Conservation (phyloP, 2,113 vertebrate species). For the Acrocephalus kingi region DNA sequence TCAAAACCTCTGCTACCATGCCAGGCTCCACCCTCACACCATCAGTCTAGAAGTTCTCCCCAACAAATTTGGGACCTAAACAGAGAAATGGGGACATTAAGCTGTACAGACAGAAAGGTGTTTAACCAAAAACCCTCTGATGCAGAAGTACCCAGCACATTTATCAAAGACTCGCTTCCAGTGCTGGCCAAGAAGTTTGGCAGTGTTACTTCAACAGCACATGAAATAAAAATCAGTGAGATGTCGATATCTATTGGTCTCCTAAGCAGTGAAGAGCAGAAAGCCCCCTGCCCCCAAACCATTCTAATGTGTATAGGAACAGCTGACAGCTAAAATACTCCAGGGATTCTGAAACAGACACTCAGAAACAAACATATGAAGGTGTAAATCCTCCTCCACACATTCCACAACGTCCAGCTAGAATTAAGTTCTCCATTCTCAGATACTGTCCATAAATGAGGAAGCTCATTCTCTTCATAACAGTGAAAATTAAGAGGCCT, state of each 20-base stretch:
- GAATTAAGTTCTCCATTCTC: not conserved
- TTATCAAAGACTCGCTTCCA: not conserved
- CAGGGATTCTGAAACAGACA: not conserved
- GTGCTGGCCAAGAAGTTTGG: not conserved
- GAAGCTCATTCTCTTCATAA: not conserved
- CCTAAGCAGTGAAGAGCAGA: not conserved
- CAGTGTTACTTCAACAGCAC: not conserved
- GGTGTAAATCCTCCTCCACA: not conserved
- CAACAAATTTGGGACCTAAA: not conserved
- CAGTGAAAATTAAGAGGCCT: not conserved
- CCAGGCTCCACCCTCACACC: not conserved
- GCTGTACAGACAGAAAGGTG: not conserved
- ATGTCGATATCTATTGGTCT: rapidly evolving
- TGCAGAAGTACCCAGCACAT: not conserved
- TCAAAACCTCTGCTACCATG: not conserved
- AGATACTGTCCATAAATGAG: not conserved
- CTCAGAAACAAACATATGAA: not conserved
- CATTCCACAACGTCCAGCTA: not conserved
- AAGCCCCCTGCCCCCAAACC: rapidly evolving
- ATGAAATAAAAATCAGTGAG: not conserved
- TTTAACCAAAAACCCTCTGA: not conserved
- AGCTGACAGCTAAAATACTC: not conserved
- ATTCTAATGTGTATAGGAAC: not conserved
- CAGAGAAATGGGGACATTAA: not conserved
- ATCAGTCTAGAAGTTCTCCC: not conserved